Base-by-base conservation (phyloP, 2,113 vertebrate genomes). In the Gulo gulo region DNA sequence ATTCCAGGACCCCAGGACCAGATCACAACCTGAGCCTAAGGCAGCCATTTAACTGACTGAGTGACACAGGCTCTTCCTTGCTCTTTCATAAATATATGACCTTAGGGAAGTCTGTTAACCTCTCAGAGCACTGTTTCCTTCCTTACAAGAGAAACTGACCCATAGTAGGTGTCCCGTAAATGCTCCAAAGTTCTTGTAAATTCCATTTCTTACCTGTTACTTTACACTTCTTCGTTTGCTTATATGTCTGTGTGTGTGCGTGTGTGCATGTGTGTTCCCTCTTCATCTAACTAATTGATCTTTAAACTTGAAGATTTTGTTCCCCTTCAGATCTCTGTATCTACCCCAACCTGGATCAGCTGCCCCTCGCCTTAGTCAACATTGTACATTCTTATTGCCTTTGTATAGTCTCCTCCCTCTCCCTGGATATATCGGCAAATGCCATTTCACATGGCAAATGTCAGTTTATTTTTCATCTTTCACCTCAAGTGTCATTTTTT, bases 401-500 rank as follows among this genome's bases (percentile, higher is more conserved):
- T 86, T 94, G 9, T 36, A 26, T 71, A 61, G 24, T 61, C 23
- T 52, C 6, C 57, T 88, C 13, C 26, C 15, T 92, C n/a, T 92
- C 20, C 36, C 74, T 83, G 29, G 11, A 14, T 78, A 34, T 80
- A 67, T 67, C 47, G 31, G 50, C 14, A 82, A 15, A 9, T 67
- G 4, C 47, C 14, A 91, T 93, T 88, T 81, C 18, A 88, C 21
- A 13, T 42, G 24, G 9, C 6, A 85, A 50, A 55, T 50, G 87
- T 55, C 11, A 61, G n/a, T 76, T 81, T 85, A 73, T 87, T 88
- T 91, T 82, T 92, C 20, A 69, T 91, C 69, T 95, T 73, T 79
- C 39, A 47, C 21, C 65, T 78, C 34, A 52, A 81, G 36, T 94
- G 20, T 47, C 31, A n/a, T 24, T 88, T 97, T 42, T 11, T 87